Base-by-base conservation (phyloP, 2,797 vertebrate species). In the Scarus forsteni region DNA sequence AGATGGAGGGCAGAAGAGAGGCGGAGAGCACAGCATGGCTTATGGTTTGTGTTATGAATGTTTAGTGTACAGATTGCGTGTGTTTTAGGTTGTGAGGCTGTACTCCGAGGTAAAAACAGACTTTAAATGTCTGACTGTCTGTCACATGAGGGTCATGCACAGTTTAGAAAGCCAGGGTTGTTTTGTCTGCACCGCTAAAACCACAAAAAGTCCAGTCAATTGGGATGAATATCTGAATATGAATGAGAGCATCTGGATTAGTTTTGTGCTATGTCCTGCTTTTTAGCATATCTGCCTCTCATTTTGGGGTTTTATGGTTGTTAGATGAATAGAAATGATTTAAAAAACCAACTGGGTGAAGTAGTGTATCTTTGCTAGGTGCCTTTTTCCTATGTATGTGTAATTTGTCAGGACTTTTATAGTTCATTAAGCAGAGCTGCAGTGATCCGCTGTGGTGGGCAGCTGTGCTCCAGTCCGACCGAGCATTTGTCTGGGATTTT, bases 191-290 rank as follows among this genome's bases (percentile, higher is more conserved):
- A 52, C 42, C 49, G 62, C 70, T 9, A 38, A 81, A 83, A 77
- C 42, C 57, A 56, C 18, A 16, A 66, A 60, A 40, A 66, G 27
- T 42, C 34, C 7, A 3, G 48, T 67, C 45, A 43, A 55, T 62
- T 66, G 60, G 66, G 73, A 57, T 53, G 0, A 38, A 55, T 50
- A 51, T 75, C 45, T 57, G 60, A 75, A 71, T 72, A 60, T 53
- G 44, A 75, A 54, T 70, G 6, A 56, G 43, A 80, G 19, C 76
- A 78, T 84, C 76, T 85, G 79, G 76, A 73, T 83, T 49, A 68
- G 46, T 75, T 84, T 82, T 78, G 57, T 39, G 43, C 57, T 40
- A 55, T 16, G 14, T 68, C 54, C 40, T 57, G 63, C 56, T 75
- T 46, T 79, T 73, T 55, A 57, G 42, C 63, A 34, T 15, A 52